Base-by-base conservation (phyloP, 2,113 vertebrate genomes). In the Tapirus terrestris region DNA sequence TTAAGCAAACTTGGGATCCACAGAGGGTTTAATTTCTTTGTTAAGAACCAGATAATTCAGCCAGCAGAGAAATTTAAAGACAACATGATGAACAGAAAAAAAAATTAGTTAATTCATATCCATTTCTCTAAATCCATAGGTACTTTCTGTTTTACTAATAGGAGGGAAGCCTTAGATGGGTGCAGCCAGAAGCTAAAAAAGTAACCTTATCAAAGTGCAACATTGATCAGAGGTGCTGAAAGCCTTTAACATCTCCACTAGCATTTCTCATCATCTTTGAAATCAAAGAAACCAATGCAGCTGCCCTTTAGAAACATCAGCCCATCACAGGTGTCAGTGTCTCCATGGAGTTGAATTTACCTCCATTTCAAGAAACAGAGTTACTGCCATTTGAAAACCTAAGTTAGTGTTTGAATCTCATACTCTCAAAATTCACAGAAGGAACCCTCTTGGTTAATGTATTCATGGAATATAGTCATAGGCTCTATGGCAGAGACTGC, bases 31-130 rank as follows among this genome's bases (percentile, higher is more conserved):
- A 53, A 88, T 17, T 18, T 96, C 51, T 75, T 96, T 83, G 77
- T 89, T 53, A 45, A 76, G 27, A 97, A 90, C 13, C 33, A 86
- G 21, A 36, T 67, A 67, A 65, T n/a, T 83, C 68, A 31, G 56
- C 73, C 20, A 67, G 33, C 12, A 68, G 60, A 92, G 31, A 92
- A 77, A 96, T 87, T 70, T 91, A 81, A 97, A 94, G 67, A 80
- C 2, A 61, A 93, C 11, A 56, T 31, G 84, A 77, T 43, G 31
- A 94, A 61, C 7, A 70, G 53, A 18, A 25, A 31, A 70, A 70
- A 48, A 11, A 56, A 29, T 29, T 20, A 82, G 31, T 12, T 29
- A 90, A 73, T 25, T 18, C 31, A 73, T 7, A 75, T 56, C 6
- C 21, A 63, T 33, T 13, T 48, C 20, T 29, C 23, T 65, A 84